Evolutionary conservation across 1,140 invertebrate species (phyloP).

Genomic region (Pseudomyrmex sp.): DNA sequence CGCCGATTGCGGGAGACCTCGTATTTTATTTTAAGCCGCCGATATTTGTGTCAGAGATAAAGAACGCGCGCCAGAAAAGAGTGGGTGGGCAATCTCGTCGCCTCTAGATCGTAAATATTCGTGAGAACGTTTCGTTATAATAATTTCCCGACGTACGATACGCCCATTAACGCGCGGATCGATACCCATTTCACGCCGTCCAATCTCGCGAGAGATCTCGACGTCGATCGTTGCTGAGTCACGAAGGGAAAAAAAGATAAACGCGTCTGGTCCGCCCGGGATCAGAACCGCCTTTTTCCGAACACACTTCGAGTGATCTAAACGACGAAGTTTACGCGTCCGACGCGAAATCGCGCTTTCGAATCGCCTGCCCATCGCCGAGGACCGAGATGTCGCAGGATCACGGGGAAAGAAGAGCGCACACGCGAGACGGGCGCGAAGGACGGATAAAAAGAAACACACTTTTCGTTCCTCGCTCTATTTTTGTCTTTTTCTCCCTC

Average conservation of each 20-base stretch:
- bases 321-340: slow-evolving; percentile 76
- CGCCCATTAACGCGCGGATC: slow-evolving; percentile 35
- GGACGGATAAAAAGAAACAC: slow-evolving; percentile 52
- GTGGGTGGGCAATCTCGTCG: not conserved
- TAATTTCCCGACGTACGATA: slow-evolving; percentile 53
- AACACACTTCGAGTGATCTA: slow-evolving; percentile 56
- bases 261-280: slow-evolving; percentile 43
- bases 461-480: slow-evolving; percentile 7
- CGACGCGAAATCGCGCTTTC: slow-evolving; percentile 78
- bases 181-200: slow-evolving; percentile 70
- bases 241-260: slow-evolving; percentile 61
- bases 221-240: slow-evolving; percentile 64
- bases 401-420: slow-evolving; percentile 61
- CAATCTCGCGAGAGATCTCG: slow-evolving; percentile 59
- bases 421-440: slow-evolving; percentile 56
- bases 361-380: slow-evolving; percentile 75
- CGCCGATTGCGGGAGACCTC: slow-evolving; percentile 9
- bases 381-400: slow-evolving; percentile 54
- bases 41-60: slow-evolving; percentile 14
- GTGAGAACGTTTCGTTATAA: slow-evolving; percentile 46
- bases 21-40: slow-evolving; percentile 21
- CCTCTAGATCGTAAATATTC: not conserved
- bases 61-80: not conserved
- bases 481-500: slow-evolving; percentile 18
- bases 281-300: slow-evolving; percentile 21